Conservation (phyloP, 2,888 invertebrate genomes). For the Pterostichus madidus region DNA sequence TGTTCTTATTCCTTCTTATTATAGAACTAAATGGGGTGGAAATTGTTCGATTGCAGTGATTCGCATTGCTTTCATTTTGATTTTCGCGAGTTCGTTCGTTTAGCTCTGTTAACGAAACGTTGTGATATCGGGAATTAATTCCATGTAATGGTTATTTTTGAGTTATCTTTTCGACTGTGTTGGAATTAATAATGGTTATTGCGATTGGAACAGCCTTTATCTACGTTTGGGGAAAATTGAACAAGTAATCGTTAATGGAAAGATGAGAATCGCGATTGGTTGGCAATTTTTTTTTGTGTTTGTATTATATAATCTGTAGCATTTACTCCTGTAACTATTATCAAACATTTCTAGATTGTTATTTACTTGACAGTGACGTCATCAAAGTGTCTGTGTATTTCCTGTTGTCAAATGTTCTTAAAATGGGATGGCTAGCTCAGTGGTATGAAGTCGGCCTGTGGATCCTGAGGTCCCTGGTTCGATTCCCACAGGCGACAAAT, state of each 20-base stretch:
- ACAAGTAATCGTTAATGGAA: not conserved
- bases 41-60: constrained; percentile 52
- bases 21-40: constrained; percentile 53
- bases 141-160: constrained; percentile 58
- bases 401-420: too few relatives aligned
- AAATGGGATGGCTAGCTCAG: too few relatives aligned
- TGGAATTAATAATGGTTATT: constrained; percentile 32
- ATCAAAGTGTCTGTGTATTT: too few relatives aligned
- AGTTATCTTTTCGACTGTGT: constrained; percentile 48
- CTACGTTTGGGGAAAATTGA: not conserved
- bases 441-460: too few relatives aligned
- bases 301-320: not conserved
- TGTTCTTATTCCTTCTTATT: too few relatives aligned
- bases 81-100: constrained; percentile 1
- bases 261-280: not conserved
- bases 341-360: too few relatives aligned
- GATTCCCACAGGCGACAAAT: too few relatives aligned
- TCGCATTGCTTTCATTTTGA: constrained; percentile 36
- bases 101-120: constrained; percentile 39
- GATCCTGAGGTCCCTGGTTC: too few relatives aligned
- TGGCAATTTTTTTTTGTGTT: not conserved
- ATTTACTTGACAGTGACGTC: too few relatives aligned
- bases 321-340: too few relatives aligned
- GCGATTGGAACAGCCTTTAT: constrained; percentile 24
- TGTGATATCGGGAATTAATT: constrained; percentile 46